Base-by-base conservation (phyloP, 2,888 invertebrate genomes). In the Campoplex capitator region DNA sequence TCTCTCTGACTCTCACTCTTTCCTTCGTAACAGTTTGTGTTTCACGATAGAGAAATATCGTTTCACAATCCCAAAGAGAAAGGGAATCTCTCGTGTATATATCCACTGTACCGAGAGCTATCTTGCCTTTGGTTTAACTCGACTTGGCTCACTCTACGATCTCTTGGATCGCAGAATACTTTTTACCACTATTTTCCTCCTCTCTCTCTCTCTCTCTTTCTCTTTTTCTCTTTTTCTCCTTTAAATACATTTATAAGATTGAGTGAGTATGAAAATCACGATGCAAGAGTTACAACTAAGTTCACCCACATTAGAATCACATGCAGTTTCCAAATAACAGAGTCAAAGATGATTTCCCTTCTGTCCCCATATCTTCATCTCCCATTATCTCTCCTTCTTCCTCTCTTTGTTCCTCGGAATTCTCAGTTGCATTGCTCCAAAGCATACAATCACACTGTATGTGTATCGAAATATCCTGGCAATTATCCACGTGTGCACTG, bases 61-160 rank as follows among this genome's bases (percentile, higher is more conserved):
- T 93, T 93, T 93, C 92, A 91, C 93, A 93, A 92, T 92, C 92
- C 89, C 84, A 92, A 93, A 93, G 93, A 93, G 93, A 93, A 93
- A 93, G 93, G 93, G 93, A 92, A 93, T 92, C 88, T 90, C 86
- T 88, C 79, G 83, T 79, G 58, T 77, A 68, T 56, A 82, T 54
- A 48, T 77, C 54, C 56, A 70, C 23, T 51, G 71, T 13, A 67
- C 74, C 58, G 71, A 76, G 77, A 87, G 85, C 56, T 76, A 70
- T 76, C 83, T 51, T 48, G 80, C 23, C 56, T 71, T 65, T 74
- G 65, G 51, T 65, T 88, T 70, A 51, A 58, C 70, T 81, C 73
- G 70, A 81, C 80, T 79, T 38, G 71, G 62, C 32, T 79, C 45
- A 35, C 70, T 86, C 71, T 83, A 58, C 75, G 75, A 75, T 83